Conservation (phyloP, 1,140 invertebrate genomes). For the Anthonomus grandis region DNA sequence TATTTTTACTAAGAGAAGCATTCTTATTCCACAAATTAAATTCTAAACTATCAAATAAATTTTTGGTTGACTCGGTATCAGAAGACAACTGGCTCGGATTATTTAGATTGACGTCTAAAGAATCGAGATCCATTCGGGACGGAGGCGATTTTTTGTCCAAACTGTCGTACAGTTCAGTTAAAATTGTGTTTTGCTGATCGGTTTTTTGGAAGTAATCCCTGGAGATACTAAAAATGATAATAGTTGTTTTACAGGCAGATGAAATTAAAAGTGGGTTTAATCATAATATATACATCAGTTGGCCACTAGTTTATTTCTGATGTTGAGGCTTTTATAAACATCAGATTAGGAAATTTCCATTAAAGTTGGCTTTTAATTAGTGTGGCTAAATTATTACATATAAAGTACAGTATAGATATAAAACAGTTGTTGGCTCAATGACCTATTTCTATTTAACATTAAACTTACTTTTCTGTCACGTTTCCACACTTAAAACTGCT, state of each 20-base stretch:
- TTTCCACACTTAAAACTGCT: slow-evolving; percentile 14
- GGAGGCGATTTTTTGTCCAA: slow-evolving; percentile 39
- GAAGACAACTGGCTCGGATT: slow-evolving; percentile 1
- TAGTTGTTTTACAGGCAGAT: background rate
- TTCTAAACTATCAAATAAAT: slow-evolving; percentile 41
- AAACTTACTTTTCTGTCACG: no score
- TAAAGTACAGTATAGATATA: no score
- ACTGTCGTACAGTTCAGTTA: slow-evolving; percentile 44
- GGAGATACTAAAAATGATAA: slow-evolving; percentile 4
- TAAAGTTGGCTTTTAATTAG: no score
- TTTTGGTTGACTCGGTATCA: slow-evolving; percentile 24
- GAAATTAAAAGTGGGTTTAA: no score
- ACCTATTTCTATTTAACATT: no score
- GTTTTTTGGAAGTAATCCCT: slow-evolving; percentile 18
- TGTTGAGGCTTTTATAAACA: no score
- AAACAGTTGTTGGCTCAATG: no score
- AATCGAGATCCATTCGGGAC: slow-evolving; percentile 40
- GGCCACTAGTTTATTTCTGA: no score
- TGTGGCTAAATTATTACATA: no score
- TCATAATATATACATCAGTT: no score
- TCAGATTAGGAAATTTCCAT: no score
- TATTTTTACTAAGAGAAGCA: slow-evolving; percentile 28
- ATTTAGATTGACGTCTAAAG: slow-evolving; percentile 41
- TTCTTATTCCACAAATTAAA: slow-evolving; percentile 32
- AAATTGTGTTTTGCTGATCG: slow-evolving; percentile 32